A percentile compares a stretch with the other conserved stretches of the same genome.
Conservation (phyloP, 2,797 vertebrate genomes). For the Melopsittacus undulatus region DNA sequence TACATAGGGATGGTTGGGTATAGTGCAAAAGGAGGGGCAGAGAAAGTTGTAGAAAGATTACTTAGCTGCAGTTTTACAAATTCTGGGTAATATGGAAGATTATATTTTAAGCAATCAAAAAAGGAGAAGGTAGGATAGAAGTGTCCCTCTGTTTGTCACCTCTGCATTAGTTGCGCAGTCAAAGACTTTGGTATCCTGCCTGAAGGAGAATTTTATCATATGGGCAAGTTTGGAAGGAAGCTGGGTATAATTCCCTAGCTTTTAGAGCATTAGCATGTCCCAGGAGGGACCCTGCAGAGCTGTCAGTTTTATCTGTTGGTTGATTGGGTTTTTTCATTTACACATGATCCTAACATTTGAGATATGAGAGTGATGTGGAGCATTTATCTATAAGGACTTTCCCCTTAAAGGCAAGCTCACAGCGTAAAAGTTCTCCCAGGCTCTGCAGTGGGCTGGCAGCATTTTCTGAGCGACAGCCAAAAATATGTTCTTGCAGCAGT, state of each 20-base stretch:
- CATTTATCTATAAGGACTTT: neutral
- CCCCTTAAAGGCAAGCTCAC: slow-evolving; percentile 37
- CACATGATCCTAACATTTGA: neutral
- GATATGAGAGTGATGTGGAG: neutral
- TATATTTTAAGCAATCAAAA: neutral
- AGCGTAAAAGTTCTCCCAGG: slow-evolving; percentile 13
- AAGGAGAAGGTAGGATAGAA: neutral
- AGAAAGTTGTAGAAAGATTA: neutral
- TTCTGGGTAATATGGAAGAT: neutral
- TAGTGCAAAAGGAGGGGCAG: neutral
- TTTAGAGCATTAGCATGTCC: neutral
- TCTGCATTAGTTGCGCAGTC: neutral
- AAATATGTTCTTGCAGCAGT: slow-evolving; percentile 67
- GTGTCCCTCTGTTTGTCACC: neutral
- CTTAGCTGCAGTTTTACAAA: neutral
- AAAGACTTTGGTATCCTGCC: neutral
- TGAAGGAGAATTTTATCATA: neutral
- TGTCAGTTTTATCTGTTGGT: neutral
- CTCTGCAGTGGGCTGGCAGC: slow-evolving; percentile 38
- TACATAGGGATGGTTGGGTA: neutral
- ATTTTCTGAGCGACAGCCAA: slow-evolving; percentile 54
- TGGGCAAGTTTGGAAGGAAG: neutral
- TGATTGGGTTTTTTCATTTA: neutral
- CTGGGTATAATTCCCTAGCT: neutral
- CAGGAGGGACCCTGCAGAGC: neutral